Conservation (phyloP, 2,888 invertebrate species). For the Macrophya alboannulata region DNA sequence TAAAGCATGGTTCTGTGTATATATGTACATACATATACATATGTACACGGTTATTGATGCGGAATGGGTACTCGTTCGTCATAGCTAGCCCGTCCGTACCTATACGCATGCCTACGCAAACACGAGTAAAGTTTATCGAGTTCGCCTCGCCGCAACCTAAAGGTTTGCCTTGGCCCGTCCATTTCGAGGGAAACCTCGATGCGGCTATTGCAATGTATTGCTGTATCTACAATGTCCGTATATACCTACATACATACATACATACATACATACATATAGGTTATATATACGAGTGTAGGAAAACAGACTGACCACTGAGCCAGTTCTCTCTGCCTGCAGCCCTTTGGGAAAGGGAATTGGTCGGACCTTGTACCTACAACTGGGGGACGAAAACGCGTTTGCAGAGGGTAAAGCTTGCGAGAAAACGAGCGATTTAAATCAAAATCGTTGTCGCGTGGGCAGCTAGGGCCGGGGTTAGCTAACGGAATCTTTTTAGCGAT, state of each 20-base stretch:
- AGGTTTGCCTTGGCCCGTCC: constrained; percentile 27
- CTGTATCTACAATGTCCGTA: neutral
- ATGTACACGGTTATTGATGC: constrained; percentile 34
- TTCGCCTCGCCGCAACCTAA: constrained; percentile 38
- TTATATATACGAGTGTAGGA: constrained; percentile 24
- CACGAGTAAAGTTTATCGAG: constrained; percentile 53
- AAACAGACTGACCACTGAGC: constrained; percentile 45
- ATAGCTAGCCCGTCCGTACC: neutral
- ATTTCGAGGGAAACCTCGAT: constrained; percentile 44
- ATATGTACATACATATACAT: neutral
- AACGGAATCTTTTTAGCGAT: constrained; percentile 17
- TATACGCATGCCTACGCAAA: constrained; percentile 53
- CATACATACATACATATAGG: neutral
- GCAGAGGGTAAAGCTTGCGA: constrained; percentile 4
- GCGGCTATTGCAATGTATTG: neutral
- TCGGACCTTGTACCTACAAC: constrained; percentile 5
- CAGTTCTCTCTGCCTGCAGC: neutral
- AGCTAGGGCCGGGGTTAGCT: neutral
- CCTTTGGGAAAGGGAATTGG: constrained; percentile 24
- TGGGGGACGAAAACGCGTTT: neutral
- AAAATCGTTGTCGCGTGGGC: constrained; percentile 28
- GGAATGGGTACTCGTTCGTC: constrained; percentile 21
- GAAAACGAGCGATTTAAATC: constrained; percentile 44
- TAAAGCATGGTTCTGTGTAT: neutral
- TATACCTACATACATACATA: neutral